Evolutionary conservation across 1,140 invertebrate species (phyloP), one percentile per base, ranked within the genome.

Genomic region (Tetragonula clypearis): DNA sequence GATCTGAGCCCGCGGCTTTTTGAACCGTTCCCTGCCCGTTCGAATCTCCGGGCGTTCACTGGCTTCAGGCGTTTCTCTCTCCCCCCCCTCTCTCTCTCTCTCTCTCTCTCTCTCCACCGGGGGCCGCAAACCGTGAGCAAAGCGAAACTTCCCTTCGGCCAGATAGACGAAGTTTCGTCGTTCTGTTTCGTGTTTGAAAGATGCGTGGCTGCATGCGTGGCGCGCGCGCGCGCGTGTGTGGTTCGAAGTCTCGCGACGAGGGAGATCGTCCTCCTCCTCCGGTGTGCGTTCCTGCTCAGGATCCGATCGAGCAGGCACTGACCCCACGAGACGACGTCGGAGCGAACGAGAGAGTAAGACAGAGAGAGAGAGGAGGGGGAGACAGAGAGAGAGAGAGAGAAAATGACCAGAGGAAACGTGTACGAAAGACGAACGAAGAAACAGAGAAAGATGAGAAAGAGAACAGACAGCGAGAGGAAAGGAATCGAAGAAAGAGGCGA

Each of bases 241-340:
- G 76, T 79, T 83, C 78, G 49, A 30, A 77, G 84, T 72, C 85
- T 86, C 79, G 75, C 79, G 87, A 88, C 58, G 76, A 85, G 84
- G 80, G 84, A 89, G 86, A 88, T 88, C 85, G 85, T 89, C 85
- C 81, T 89, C 81, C 80, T 78, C 84, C 88, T 82, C 78, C 82
- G 68, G 58, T 72, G 84, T 82, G 80, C 90, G 88, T 92, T 94
- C 93, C 92, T 92, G 93, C 93, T 93, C 92, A 93, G 92, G 90
- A 92, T 92, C 92, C 92, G 90, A 91, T 90, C 91, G 90, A 92
- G 92, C 92, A 93, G 93, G 83, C 93, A 93, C 93, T 94, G 93
- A 93, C 93, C 93, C 90, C 92, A 89, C 91, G 92, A 92, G 90
- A 91, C 89, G 88, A 89, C 75, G 81, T 71, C 87, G 82, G 79